Evolutionary conservation across 2,888 invertebrate species (phyloP).

Genomic region (Tuberolachnus salignus): DNA sequence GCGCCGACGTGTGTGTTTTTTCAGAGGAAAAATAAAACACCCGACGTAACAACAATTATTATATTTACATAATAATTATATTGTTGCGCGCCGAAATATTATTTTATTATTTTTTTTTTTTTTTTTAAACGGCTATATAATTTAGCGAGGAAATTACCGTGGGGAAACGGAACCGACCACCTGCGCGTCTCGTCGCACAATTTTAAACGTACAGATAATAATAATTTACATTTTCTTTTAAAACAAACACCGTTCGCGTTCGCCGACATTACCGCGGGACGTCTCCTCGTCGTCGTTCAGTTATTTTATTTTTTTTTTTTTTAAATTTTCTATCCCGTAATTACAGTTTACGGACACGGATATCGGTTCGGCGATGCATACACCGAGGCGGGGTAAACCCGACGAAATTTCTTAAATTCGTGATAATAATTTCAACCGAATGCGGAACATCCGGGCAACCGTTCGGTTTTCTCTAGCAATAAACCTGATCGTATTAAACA

Average conservation of each 20-base stretch:
- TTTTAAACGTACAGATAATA: neutral
- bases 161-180: conserved; percentile 15
- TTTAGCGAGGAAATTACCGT: conserved; percentile 23
- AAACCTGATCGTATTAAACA: too few relatives aligned
- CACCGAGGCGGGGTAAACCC: too few relatives aligned
- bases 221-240: conserved; percentile 19
- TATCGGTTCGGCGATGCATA: too few relatives aligned
- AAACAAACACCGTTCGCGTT: conserved; percentile 36
- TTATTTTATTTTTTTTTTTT: too few relatives aligned
- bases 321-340: too few relatives aligned
- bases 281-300: neutral
- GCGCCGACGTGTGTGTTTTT: neutral
- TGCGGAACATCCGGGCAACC: too few relatives aligned
- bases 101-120: too few relatives aligned
- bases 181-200: conserved; percentile 14
- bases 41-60: conserved; percentile 1
- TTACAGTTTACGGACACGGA: neutral
- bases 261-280: neutral
- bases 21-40: neutral
- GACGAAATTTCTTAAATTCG: too few relatives aligned
- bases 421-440: too few relatives aligned
- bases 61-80: conserved; percentile 8
- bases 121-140: conserved; percentile 27
- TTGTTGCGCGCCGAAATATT: conserved; percentile 29
- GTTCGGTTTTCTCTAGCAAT: too few relatives aligned